Evolutionary conservation across 2,797 vertebrate species (phyloP), one percentile per base, ranked within the genome.

Genomic region (Phoxinus dragarum): DNA sequence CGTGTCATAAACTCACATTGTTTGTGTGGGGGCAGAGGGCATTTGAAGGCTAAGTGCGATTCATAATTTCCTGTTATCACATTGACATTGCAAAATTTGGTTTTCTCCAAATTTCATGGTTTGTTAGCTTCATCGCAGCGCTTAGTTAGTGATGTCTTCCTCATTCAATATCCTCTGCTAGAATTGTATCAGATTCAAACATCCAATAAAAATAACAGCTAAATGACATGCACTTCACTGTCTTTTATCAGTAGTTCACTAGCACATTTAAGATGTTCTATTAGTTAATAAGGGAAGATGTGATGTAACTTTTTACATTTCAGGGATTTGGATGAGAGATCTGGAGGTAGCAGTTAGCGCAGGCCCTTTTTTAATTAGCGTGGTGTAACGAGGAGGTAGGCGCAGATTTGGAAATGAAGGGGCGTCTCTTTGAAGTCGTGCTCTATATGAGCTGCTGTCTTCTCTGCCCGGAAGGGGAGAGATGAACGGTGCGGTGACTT

Each of bases 321-420:
- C 85, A 85, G 86, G 87, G 89, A 84, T 90, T 90, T 91, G 90
- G 90, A 49, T 74, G 90, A 90, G 79, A 78, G 77, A 88, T 85
- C 89, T 84, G 81, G 40, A 88, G 80, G 88, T 54, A 67, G 83
- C 85, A 90, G 88, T 87, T 87, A 88, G 85, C 89, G 86, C 87
- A 89, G 89, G 89, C 90, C 90, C 88, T 84, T 85, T 89, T 92
- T 93, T 95, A 94, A 94, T 95, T 94, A 94, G 93, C 86, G 80
- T 86, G 69, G 89, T 88, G 88, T 92, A 91, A 92, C 88, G 90
- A 88, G 91, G 90, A 87, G 91, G 90, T 92, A 93, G 91, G 90
- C 90, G 90, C 88, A 93, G 93, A 90, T 93, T 94, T 93, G 92
- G 93, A 95, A 94, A 94, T 93, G 92, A 94, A 94, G 93, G 94